These are phyloP conservation scores for Megaptera novaeangliae DNA, from an alignment of 2,113 vertebrate species.

Conservation along the genomic window DNA sequence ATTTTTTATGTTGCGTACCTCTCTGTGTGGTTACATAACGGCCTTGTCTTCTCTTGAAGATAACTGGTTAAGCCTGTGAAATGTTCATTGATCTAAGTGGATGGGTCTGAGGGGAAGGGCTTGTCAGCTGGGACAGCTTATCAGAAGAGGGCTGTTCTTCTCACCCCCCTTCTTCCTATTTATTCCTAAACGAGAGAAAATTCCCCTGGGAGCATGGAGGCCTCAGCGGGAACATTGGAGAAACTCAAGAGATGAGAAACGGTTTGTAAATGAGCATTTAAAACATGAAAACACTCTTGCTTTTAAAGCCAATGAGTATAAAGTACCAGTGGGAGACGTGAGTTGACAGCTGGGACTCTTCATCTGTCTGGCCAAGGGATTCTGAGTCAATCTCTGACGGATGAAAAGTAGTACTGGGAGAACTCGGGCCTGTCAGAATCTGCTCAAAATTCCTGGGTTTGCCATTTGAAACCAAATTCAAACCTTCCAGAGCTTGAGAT, in stretches of 20 bases:
- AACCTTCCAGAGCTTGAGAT: constrained; percentile 58
- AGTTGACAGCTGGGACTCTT: constrained; percentile 58
- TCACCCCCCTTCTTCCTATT: constrained; percentile 36
- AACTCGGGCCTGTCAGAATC: constrained; percentile 58
- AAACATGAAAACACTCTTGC: constrained; percentile 74
- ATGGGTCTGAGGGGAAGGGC: constrained; percentile 15
- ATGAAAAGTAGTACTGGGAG: constrained; percentile 59
- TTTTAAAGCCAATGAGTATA: constrained; percentile 66
- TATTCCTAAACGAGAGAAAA: constrained; percentile 52
- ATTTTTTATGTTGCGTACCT: background rate
- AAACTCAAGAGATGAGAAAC: constrained; percentile 61
- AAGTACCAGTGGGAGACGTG: constrained; percentile 63
- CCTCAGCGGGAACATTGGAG: constrained; percentile 61
- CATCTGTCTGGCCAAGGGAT: constrained; percentile 38
- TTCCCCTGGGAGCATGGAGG: background rate
- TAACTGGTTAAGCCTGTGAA: constrained; percentile 44
- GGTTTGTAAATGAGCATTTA: constrained; percentile 74
- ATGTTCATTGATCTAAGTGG: constrained; percentile 51
- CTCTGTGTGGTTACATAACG: background rate
- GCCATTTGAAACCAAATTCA: constrained; percentile 66
- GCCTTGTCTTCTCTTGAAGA: background rate
- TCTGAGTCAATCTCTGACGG: constrained; percentile 46
- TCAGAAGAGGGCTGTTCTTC: constrained; percentile 55
- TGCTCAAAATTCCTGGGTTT: constrained; percentile 62
- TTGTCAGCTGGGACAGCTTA: constrained; percentile 56